These are phyloP conservation scores for Crocallis elinguaria DNA, from an alignment of 2,888 invertebrate genomes.

Conservation along the genomic window DNA sequence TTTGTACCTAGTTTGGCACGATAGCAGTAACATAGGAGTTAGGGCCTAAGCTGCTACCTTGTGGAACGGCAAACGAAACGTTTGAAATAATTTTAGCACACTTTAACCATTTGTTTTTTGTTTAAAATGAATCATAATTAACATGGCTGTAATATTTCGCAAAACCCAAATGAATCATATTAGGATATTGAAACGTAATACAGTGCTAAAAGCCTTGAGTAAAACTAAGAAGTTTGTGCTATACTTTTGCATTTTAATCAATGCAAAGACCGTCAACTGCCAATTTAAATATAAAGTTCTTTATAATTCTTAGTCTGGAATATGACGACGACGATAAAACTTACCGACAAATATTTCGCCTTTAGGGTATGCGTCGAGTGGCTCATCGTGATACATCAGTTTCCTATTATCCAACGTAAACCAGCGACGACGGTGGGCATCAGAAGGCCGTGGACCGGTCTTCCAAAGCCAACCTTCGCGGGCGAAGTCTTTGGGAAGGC, in stretches of 20 bases:
- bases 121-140: no score
- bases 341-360: constrained; percentile 95
- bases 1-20: no score
- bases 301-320: not conserved
- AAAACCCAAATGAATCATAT: no score
- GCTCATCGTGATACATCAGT: constrained; percentile 96
- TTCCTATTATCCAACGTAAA: constrained; percentile 95
- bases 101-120: not conserved
- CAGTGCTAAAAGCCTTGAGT: not conserved
- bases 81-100: not conserved
- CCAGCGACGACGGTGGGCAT: constrained; percentile 94
- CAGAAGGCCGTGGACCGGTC: constrained; percentile 92
- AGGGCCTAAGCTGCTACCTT: not conserved
- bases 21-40: not conserved
- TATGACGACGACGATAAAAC: constrained; percentile 21
- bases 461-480: constrained; percentile 96
- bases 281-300: no score
- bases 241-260: no score
- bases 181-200: not conserved
- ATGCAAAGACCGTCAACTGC: no score
- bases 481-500: constrained; percentile 92
- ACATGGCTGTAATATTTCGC: no score
- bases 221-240: no score
- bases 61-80: not conserved
- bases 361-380: constrained; percentile 94